Evolutionary conservation across 2,797 vertebrate species (phyloP).

Genomic region (Microctenopoma stevenorrisi): DNA sequence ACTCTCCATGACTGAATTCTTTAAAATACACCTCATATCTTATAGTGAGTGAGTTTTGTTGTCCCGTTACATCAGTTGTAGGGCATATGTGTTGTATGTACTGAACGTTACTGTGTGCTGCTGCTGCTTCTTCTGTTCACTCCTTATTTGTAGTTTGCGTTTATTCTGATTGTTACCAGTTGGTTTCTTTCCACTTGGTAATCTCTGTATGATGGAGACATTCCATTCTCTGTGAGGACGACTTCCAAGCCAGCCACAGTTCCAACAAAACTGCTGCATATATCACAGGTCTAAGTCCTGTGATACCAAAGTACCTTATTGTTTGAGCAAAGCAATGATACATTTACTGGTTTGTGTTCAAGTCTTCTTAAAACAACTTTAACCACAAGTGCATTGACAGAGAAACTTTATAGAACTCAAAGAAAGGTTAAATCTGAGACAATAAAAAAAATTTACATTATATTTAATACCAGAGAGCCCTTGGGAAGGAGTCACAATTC

Average conservation of each 20-base stretch:
- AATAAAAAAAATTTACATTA: too few species aligned
- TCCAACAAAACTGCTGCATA: conserved; percentile 24
- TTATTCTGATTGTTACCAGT: conserved; percentile 45
- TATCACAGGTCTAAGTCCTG: conserved; percentile 38
- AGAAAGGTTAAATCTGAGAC: neutral
- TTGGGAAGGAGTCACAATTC: conserved; percentile 31
- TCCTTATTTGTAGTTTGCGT: conserved; percentile 45
- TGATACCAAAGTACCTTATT: conserved; percentile 64
- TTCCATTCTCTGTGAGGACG: conserved; percentile 72
- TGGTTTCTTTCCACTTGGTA: conserved; percentile 55
- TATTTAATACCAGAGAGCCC: too few species aligned
- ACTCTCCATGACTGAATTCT: conserved; percentile 45
- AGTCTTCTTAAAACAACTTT: conserved; percentile 43
- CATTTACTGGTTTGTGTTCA: conserved; percentile 26
- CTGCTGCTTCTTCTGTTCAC: conserved; percentile 53
- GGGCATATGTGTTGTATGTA: conserved; percentile 45
- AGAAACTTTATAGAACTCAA: neutral
- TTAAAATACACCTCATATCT: conserved; percentile 30
- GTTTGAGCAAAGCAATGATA: conserved; percentile 15
- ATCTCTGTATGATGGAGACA: conserved; percentile 75
- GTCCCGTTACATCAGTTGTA: conserved; percentile 25
- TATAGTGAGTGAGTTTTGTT: conserved; percentile 13
- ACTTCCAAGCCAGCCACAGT: conserved; percentile 38
- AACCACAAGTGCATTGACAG: conserved; percentile 68
- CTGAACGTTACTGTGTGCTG: conserved; percentile 49